phyloP scores from a whole-genome alignment of 2,113 vertebrate genomes.

The Candoia aspera region DNA sequence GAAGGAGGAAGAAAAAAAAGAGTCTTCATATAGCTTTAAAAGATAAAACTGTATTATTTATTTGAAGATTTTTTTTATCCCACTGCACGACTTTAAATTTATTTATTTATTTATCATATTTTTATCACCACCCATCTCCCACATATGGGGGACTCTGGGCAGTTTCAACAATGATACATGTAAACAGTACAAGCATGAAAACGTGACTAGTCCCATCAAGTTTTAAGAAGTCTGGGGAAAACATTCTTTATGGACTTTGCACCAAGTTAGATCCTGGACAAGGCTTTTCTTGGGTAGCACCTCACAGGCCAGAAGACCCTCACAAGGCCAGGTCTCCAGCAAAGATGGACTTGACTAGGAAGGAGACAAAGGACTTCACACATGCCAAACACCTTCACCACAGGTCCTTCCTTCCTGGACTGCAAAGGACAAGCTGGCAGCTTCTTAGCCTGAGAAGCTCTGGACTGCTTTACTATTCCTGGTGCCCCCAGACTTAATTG shows the following conservation, averaged over 20 bases:
- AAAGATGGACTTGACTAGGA: background rate
- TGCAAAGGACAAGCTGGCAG: background rate
- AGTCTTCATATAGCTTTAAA: too few species aligned
- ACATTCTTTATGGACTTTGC: background rate
- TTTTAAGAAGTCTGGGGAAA: background rate
- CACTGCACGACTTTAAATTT: background rate
- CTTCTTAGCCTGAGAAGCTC: background rate
- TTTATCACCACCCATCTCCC: too few species aligned
- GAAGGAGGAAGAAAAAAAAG: conserved; percentile 13
- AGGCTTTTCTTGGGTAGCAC: background rate
- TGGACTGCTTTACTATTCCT: background rate
- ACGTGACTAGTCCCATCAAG: background rate
- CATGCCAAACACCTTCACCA: background rate
- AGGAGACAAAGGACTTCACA: background rate
- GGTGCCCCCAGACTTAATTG: background rate
- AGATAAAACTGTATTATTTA: background rate
- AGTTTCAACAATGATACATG: background rate
- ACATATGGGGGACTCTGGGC: too few species aligned
- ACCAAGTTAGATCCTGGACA: background rate
- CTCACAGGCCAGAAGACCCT: background rate
- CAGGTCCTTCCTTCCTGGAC: background rate
- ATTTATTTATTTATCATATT: too few species aligned
- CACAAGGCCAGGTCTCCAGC: background rate
- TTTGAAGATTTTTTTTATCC: background rate
- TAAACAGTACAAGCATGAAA: background rate